A percentile compares a stretch with the other conserved stretches of the same genome.
These are phyloP conservation scores for Grus americana DNA, from an alignment of 2,113 vertebrate genomes.

Conservation along the genomic window DNA sequence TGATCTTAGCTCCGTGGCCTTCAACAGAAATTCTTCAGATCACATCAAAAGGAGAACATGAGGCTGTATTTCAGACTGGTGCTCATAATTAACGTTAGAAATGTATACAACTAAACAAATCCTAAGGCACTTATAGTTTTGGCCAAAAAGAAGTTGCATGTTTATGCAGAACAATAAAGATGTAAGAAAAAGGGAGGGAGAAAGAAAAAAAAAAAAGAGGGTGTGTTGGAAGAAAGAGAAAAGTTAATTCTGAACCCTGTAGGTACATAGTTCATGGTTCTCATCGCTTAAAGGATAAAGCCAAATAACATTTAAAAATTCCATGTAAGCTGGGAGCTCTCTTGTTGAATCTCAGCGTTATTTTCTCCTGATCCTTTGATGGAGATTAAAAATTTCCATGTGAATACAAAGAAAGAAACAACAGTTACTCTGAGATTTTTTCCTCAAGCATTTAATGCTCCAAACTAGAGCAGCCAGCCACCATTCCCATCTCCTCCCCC, in stretches of 20 bases:
- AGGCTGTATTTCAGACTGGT: not conserved
- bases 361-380: conserved; percentile 80
- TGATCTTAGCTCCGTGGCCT: not conserved
- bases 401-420: conserved; percentile 92
- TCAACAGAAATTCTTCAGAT: conserved; percentile 26
- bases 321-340: conserved; percentile 77
- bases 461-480: conserved; percentile 64
- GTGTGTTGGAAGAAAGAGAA: conserved; percentile 59
- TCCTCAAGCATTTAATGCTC: conserved; percentile 69
- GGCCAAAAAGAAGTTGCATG: conserved; percentile 43
- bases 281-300: conserved; percentile 77
- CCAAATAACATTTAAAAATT: conserved; percentile 78
- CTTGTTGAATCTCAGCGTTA: conserved; percentile 77
- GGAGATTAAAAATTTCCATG: conserved; percentile 96
- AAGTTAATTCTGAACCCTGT: conserved; percentile 74
- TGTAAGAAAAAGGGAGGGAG: not conserved
- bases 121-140: not conserved
- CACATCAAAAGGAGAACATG: conserved; percentile 40
- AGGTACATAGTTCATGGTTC: conserved; percentile 74
- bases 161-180: conserved; percentile 66
- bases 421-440: conserved; percentile 86
- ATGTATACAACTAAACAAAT: conserved; percentile 31
- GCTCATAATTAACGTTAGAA: conserved; percentile 45
- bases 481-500: conserved; percentile 59
- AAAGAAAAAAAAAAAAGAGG: not conserved